Conservation (phyloP, 2,888 invertebrate genomes). For the Andrena camellia region DNA sequence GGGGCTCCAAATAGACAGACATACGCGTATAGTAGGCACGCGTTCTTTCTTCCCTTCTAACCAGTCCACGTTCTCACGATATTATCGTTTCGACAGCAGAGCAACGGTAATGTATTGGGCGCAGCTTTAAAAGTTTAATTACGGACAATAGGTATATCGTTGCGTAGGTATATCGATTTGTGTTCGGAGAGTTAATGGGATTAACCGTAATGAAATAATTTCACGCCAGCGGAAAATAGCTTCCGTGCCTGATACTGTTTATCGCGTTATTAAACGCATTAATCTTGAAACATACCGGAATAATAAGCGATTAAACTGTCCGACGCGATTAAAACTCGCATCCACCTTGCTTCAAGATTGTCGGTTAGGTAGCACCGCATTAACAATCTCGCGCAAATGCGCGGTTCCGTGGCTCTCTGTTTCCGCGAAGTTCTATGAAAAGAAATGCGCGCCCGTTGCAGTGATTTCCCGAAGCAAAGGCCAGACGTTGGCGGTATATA, state of each 20-base stretch:
- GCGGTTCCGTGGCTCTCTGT: too few species aligned
- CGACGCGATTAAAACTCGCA: background rate
- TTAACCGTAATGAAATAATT: background rate
- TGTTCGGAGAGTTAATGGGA: background rate
- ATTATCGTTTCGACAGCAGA: background rate
- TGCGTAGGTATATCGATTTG: too few species aligned
- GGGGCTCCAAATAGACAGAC: background rate
- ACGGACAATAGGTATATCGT: background rate
- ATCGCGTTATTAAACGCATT: constrained; percentile 12
- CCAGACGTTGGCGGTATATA: background rate
- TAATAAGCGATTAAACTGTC: constrained; percentile 17
- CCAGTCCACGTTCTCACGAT: background rate
- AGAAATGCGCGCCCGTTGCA: background rate
- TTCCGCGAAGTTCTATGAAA: too few species aligned
- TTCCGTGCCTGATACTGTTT: constrained; percentile 4
- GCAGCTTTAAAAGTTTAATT: background rate
- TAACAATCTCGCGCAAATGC: too few species aligned
- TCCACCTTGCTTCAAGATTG: background rate
- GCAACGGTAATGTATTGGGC: background rate
- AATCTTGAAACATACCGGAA: background rate
- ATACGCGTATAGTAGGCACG: too few species aligned
- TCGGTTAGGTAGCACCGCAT: too few species aligned
- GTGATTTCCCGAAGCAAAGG: constrained; percentile 6
- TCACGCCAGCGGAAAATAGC: background rate
- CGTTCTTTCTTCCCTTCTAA: background rate